Evolutionary conservation across 2,888 invertebrate species (phyloP).

Genomic region (Oxycera nigricornis): DNA sequence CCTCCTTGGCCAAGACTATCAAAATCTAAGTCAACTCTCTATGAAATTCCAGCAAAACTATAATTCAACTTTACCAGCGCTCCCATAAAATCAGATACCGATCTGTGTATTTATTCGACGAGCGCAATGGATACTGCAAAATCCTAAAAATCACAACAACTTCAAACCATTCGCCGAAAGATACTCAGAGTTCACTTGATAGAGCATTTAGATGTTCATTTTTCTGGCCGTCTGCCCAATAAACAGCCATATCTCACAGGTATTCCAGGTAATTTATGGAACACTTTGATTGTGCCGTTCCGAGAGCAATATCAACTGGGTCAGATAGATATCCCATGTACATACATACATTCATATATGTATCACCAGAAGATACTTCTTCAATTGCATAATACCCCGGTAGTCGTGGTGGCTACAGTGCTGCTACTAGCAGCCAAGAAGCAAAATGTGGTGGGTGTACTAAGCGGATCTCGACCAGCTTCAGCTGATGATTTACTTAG

Average conservation of each 20-base stretch:
- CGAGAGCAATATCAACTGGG: not conserved
- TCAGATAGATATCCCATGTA: not conserved
- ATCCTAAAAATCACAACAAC: not conserved
- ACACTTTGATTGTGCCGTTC: not conserved
- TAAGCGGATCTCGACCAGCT: no score
- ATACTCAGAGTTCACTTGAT: not conserved
- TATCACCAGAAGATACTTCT: no score
- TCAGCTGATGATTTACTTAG: not conserved
- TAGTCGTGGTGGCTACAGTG: not conserved
- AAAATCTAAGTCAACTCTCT: no score
- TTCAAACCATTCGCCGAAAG: not conserved
- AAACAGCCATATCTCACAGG: slow-evolving; percentile 3
- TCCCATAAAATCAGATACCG: no score
- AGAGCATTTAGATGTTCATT: not conserved
- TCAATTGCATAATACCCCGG: not conserved
- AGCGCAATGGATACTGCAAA: no score
- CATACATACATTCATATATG: not conserved
- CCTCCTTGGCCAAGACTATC: no score
- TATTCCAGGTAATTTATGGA: not conserved
- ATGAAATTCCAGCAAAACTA: no score
- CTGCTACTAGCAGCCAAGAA: not conserved
- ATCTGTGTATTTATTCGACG: no score
- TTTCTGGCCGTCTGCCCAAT: not conserved
- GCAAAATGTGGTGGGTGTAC: no score
- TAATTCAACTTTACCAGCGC: no score